Percentiles rank a stretch among this genome's conserved stretches.
Evolutionary conservation across 2,797 vertebrate species (phyloP).

Genomic region (Manis pentadactyla): DNA sequence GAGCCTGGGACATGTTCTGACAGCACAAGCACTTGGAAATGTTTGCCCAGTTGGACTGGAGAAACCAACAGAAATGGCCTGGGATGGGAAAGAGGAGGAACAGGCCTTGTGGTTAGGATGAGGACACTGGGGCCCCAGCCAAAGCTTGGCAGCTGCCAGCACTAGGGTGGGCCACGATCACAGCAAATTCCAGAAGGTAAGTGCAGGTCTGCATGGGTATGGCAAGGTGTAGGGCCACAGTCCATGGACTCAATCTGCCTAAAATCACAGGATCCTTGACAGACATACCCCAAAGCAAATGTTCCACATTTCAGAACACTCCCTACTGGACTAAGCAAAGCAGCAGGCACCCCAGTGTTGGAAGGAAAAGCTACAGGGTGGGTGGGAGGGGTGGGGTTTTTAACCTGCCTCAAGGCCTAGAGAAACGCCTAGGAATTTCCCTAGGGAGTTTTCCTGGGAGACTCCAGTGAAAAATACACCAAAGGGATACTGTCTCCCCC

Average conservation of each 20-base stretch:
- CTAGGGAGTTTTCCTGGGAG: background rate
- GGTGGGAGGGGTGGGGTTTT: background rate
- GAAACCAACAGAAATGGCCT: background rate
- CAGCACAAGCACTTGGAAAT: background rate
- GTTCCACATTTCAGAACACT: background rate
- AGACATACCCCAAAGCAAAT: constrained; percentile 50
- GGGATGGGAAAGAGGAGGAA: background rate
- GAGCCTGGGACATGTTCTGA: background rate
- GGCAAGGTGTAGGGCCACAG: background rate
- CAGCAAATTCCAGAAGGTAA: background rate
- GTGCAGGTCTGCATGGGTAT: background rate
- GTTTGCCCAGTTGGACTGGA: background rate
- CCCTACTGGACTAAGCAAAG: constrained; percentile 18
- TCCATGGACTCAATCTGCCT: background rate
- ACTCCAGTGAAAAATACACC: background rate
- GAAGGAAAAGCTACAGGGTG: constrained; percentile 31
- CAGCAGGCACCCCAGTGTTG: background rate
- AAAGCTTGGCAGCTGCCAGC: background rate
- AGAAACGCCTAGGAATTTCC: background rate
- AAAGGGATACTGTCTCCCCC: background rate
- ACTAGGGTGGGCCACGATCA: background rate
- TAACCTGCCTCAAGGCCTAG: background rate
- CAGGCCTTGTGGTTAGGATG: background rate
- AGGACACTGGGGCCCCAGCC: background rate
- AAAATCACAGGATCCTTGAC: background rate